phyloP scores from a whole-genome alignment of 2,797 vertebrate genomes.

The Sebastes dallii region DNA sequence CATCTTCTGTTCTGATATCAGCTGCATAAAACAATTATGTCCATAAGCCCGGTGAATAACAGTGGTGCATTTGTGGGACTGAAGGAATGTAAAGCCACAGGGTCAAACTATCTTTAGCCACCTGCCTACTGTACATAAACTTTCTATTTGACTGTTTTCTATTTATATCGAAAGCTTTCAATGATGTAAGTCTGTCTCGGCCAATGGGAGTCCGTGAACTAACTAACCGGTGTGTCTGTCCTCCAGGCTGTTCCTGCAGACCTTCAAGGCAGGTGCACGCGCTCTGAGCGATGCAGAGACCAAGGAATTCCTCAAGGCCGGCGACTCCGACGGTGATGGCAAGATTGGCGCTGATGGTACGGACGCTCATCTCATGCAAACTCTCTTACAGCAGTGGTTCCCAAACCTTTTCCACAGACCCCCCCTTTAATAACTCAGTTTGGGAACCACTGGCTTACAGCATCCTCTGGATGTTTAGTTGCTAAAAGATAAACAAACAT shows the following conservation, averaged over 20 bases:
- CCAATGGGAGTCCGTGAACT: constrained; percentile 5
- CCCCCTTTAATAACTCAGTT: too few species aligned
- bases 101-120: neutral
- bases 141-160: neutral
- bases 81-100: neutral
- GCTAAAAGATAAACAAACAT: neutral
- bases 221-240: neutral
- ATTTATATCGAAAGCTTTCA: neutral
- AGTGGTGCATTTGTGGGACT: neutral
- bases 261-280: constrained; percentile 78
- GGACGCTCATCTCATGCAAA: neutral
- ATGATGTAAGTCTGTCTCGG: neutral
- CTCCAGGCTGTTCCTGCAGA: constrained; percentile 84
- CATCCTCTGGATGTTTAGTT: neutral
- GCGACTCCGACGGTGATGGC: constrained; percentile 85
- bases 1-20: neutral
- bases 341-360: constrained; percentile 85
- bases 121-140: neutral
- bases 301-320: constrained; percentile 79
- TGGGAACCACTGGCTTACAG: too few species aligned
- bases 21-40: neutral
- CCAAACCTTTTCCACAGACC: too few species aligned
- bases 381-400: too few species aligned
- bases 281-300: constrained; percentile 81
- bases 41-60: neutral